A percentile compares a stretch with the other conserved stretches of the same genome.
Evolutionary conservation across 2,888 invertebrate genomes (phyloP).

Genomic region (Clivina fossor): DNA sequence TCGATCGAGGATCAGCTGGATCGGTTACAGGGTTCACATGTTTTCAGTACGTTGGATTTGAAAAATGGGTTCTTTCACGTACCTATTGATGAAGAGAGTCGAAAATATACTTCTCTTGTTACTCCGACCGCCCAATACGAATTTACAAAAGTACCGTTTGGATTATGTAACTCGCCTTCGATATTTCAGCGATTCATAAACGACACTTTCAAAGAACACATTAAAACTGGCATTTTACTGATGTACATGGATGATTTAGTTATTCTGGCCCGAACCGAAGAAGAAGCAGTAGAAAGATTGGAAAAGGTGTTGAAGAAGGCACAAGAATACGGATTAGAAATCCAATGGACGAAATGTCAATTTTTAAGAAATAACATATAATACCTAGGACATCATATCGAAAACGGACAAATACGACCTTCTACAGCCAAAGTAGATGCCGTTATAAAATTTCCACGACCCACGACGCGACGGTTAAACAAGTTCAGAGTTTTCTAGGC

Average conservation of each 20-base stretch:
- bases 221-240: slow-evolving; percentile 22
- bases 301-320: no score
- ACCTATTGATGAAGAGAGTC: slow-evolving; percentile 36
- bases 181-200: slow-evolving; percentile 44
- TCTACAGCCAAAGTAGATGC: slow-evolving; percentile 42
- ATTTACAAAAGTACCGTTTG: slow-evolving; percentile 42
- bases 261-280: slow-evolving; percentile 10
- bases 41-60: slow-evolving; percentile 40
- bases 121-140: slow-evolving; percentile 42
- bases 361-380: slow-evolving; percentile 37
- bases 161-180: slow-evolving; percentile 41
- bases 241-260: slow-evolving; percentile 40
- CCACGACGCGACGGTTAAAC: slow-evolving; percentile 40
- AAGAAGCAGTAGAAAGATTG: no score
- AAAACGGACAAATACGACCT: slow-evolving; percentile 31
- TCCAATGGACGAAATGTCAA: slow-evolving; percentile 44
- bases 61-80: slow-evolving; percentile 43
- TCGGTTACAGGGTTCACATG: slow-evolving; percentile 22
- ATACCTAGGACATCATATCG: neutral
- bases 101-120: slow-evolving; percentile 43
- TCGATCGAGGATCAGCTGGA: slow-evolving; percentile 41
- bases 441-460: slow-evolving; percentile 43
- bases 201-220: slow-evolving; percentile 40
- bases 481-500: slow-evolving; percentile 46
- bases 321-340: slow-evolving; percentile 35